Conservation (phyloP, 1,140 invertebrate species). For the Lutraria rhynchaena region DNA sequence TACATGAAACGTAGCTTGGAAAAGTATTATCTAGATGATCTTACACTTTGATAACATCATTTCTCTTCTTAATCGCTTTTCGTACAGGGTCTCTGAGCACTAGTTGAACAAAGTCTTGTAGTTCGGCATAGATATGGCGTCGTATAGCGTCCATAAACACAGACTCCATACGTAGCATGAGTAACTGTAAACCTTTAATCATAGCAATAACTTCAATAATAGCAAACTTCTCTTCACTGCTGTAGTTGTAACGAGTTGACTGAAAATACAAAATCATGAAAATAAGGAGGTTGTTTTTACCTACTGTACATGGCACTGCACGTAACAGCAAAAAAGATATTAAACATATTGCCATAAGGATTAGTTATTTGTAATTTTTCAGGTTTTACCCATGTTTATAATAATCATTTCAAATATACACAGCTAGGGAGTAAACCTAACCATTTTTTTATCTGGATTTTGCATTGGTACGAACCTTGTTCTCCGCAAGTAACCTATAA, state of each 20-base stretch:
- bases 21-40: conserved; percentile 8
- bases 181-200: conserved; percentile 98
- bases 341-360: too few relatives aligned
- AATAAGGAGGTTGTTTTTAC: too few relatives aligned
- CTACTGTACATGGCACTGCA: too few relatives aligned
- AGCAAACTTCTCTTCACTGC: conserved; percentile 98
- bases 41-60: conserved; percentile 95
- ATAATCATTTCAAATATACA: too few relatives aligned
- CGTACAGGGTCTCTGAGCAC: conserved; percentile 94
- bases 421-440: too few relatives aligned
- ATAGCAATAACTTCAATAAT: conserved; percentile 99
- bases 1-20: too few relatives aligned
- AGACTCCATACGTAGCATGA: conserved; percentile 98
- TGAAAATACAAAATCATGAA: conserved; percentile 76
- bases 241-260: conserved; percentile 99
- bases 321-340: too few relatives aligned
- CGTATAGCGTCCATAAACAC: conserved; percentile 98
- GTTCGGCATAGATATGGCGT: conserved; percentile 96
- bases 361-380: too few relatives aligned
- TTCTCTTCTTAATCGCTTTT: conserved; percentile 99
- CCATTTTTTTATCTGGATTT: too few relatives aligned
- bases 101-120: conserved; percentile 98
- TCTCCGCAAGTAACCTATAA: too few relatives aligned
- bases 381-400: too few relatives aligned
- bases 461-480: too few relatives aligned